Percentiles rank a stretch among this genome's conserved stretches.
These are phyloP conservation scores for Drosophila baimaii DNA, from an alignment of 1,140 invertebrate species.

Conservation along the genomic window DNA sequence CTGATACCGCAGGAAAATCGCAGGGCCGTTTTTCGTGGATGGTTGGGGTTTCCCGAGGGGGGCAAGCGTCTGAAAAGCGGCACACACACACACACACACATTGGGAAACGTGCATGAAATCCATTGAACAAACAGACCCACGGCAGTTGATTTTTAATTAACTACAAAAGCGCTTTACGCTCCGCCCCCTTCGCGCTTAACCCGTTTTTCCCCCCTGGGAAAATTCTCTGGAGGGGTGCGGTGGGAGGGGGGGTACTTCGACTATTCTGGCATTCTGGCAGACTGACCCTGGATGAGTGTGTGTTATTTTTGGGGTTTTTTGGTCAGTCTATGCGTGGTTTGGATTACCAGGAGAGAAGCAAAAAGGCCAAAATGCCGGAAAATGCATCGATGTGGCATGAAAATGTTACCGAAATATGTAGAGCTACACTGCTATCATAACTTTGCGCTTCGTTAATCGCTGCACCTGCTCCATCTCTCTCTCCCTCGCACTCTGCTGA, in stretches of 20 bases:
- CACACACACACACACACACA: conserved; percentile 22
- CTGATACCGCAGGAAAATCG: conserved; percentile 72
- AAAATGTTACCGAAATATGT: conserved; percentile 43
- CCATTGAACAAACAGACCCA: conserved; percentile 84
- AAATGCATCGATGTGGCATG: conserved; percentile 17
- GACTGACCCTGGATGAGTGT: conserved; percentile 9
- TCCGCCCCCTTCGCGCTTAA: conserved; percentile 26
- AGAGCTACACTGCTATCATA: conserved; percentile 68
- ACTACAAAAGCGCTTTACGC: conserved; percentile 82
- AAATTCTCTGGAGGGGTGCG: neutral
- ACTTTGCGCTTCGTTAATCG: conserved; percentile 82
- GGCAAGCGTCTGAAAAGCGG: conserved; percentile 14
- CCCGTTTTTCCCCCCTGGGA: conserved; percentile 25
- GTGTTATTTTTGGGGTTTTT: conserved; percentile 53
- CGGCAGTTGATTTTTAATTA: conserved; percentile 84
- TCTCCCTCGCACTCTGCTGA: conserved; percentile 10
- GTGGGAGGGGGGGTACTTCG: too few species aligned
- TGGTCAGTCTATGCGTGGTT: conserved; percentile 39
- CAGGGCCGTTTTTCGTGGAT: neutral
- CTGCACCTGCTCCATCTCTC: conserved; percentile 56
- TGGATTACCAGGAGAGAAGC: conserved; percentile 48
- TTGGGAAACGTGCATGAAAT: conserved; percentile 82
- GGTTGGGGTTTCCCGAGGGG: conserved; percentile 6
- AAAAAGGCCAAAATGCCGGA: conserved; percentile 1
- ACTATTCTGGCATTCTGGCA: conserved; percentile 6